Percentiles rank a stretch among this genome's conserved stretches.
Conservation (phyloP, 2,113 vertebrate genomes). For the Engystomops pustulosus region DNA sequence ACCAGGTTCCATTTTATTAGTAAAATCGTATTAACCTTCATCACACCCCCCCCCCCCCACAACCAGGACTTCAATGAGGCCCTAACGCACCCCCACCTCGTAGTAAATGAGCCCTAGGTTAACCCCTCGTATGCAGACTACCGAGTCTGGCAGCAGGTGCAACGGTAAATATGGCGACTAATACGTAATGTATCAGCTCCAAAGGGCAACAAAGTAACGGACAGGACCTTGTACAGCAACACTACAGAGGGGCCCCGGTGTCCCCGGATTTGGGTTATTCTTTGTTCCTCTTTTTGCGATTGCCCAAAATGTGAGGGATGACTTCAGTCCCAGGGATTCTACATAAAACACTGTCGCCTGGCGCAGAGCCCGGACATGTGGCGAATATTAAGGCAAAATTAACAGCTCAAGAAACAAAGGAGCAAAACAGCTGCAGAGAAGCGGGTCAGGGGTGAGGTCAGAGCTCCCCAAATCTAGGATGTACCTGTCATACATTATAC, state of each 20-base stretch:
- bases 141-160: not conserved
- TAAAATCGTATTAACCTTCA: slow-evolving; percentile 9
- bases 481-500: too few relatives aligned
- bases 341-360: not conserved
- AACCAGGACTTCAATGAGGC: slow-evolving; percentile 6
- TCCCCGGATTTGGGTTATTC: not conserved
- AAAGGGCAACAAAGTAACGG: too few relatives aligned
- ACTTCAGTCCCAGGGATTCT: not conserved
- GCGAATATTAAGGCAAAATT: not conserved
- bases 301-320: not conserved
- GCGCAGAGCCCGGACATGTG: not conserved
- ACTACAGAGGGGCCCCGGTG: too few relatives aligned
- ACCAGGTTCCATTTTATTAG: slow-evolving; percentile 14
- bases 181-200: too few relatives aligned
- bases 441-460: not conserved
- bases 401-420: slow-evolving; percentile 23
- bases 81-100: not conserved
- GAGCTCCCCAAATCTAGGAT: not conserved
- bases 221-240: too few relatives aligned
- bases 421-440: not conserved
- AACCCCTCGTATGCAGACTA: not conserved
- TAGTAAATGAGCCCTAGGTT: not conserved
- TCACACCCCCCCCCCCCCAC: not conserved
- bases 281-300: slow-evolving; percentile 1
- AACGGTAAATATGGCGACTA: not conserved